Base-by-base conservation (phyloP, 2,113 vertebrate genomes). In the Dromas ardeola region DNA sequence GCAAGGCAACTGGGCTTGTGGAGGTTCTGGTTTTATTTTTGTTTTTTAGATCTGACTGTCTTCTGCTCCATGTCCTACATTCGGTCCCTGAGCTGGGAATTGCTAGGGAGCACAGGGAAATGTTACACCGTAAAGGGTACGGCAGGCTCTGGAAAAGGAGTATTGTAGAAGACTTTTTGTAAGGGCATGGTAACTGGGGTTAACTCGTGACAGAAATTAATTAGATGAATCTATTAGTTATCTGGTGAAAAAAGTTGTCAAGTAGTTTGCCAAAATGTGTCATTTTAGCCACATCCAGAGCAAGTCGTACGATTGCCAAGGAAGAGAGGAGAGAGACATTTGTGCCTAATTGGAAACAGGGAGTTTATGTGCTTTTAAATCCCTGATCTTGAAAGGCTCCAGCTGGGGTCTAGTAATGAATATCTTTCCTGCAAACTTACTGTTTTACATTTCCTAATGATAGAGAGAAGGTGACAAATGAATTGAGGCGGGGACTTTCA, bases 301-400 rank as follows among this genome's bases (percentile, higher is more conserved):
- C 32, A 94, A 83, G 55, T 86, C 18, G 9, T 34, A 4, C 49
- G 58, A 78, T 22, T 89, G 26, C n/a, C 6, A 22, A 76, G 59
- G 59, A 92, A 81, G 42, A 85, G 42, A 77, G 45, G 40, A 87
- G 71, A 79, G 52, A 83, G 55, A 36, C 14, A 30, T 86, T 93
- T 83, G 63, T 55, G 58, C 47, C 18, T 88, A 71, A 74, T n/a
- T 81, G n/a, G 67, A 83, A 93, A 40, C 50, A 81, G 23, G 42
- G 50, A 88, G 43, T 71, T 92, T 93, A 77, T 74, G 65, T 81
- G 52, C 47, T 92, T 92, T 93, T 84, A 76, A 93, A 81, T 93
- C 19, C 50, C 34, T 15, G 15, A 67, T 86, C 56, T 74, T 90
- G 78, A 84, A 96, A 89, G 22, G 30, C 80, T 88, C 47, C 80